phyloP scores from a whole-genome alignment of 2,113 vertebrate genomes.

The Corynorhinus townsendii region DNA sequence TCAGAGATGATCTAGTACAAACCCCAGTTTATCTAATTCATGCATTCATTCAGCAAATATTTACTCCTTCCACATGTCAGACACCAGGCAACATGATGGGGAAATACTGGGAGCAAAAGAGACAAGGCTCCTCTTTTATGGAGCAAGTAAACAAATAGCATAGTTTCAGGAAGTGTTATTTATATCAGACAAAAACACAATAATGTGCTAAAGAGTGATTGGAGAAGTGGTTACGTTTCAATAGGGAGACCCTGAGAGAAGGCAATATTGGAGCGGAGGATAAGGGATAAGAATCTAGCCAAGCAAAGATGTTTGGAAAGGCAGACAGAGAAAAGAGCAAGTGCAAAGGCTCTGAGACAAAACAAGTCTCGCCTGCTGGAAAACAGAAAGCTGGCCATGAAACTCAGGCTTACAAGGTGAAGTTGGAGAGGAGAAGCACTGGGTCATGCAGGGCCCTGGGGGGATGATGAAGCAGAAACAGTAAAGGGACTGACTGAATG shows the following conservation, averaged over 20 bases:
- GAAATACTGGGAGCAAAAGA: neutral
- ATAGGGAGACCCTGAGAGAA: neutral
- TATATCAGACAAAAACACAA: neutral
- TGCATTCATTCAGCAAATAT: slow-evolving; percentile 52
- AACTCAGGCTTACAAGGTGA: neutral
- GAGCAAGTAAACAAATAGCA: slow-evolving; percentile 13
- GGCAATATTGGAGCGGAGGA: neutral
- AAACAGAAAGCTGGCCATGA: neutral
- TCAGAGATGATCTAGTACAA: slow-evolving; percentile 48
- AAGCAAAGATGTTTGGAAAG: neutral
- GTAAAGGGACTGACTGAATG: neutral
- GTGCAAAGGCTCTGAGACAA: neutral
- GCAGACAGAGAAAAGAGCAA: neutral
- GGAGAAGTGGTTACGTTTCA: neutral
- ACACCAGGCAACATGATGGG: neutral
- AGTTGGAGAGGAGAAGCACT: neutral
- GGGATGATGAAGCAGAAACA: neutral
- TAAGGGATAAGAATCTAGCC: neutral
- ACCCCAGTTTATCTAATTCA: slow-evolving; percentile 47
- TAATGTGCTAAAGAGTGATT: neutral
- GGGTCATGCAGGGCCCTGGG: neutral
- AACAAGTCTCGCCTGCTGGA: neutral
- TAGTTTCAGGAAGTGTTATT: neutral
- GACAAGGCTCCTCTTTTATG: neutral
- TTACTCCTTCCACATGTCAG: slow-evolving; percentile 28